Evolutionary conservation across 2,888 invertebrate genomes (phyloP), one percentile per base, ranked within the genome.

Genomic region (Empis stercorea): DNA sequence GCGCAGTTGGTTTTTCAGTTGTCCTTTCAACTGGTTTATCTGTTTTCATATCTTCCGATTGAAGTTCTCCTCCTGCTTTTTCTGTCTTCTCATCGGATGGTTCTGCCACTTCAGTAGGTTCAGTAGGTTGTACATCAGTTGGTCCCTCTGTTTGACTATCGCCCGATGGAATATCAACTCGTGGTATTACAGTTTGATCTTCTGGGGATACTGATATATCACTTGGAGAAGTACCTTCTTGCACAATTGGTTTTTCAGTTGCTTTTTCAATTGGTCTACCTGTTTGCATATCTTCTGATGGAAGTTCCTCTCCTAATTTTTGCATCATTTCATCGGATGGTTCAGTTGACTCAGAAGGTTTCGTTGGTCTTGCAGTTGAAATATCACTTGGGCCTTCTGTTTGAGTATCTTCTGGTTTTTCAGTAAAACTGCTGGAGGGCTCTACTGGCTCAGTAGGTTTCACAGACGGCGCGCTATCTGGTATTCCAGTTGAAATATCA

Each of bases 21-120:
- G 11, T 5, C 1, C 4, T 16, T 43, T 43, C 34, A 30, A 6
- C 1, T 16, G 15, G 1, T 1, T 13, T 15, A 17, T 20, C 23
- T 14, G 27, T 2, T 23, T 13, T 4, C 13, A 9, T 27, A 5
- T 30, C 23, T 17, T 37, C 44, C 13, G 48, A 45, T 3, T 37
- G 20, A 2, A 20, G 7, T 11, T 32, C 14, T 10, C 17, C 30
- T 17, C 40, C 30, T 5, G 30, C 30, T 10, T 27, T 51, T 44
- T 52, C 49, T 46, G 43, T 46, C 37, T 54, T 51, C n/a, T 51
- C 49, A 27, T 51, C 30, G 14, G 45, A 17, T 34, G 23, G n/a
- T n/a, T n/a, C n/a, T n/a, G n/a, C n/a, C n/a, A n/a, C 13, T n/a
- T 46, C 42, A n/a, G 13, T 13, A 14, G 44, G 34, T 37, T 32